A percentile compares a stretch with the other conserved stretches of the same genome.
These are phyloP conservation scores for Lymantria monacha DNA, from an alignment of 2,888 invertebrate genomes.

Conservation along the genomic window DNA sequence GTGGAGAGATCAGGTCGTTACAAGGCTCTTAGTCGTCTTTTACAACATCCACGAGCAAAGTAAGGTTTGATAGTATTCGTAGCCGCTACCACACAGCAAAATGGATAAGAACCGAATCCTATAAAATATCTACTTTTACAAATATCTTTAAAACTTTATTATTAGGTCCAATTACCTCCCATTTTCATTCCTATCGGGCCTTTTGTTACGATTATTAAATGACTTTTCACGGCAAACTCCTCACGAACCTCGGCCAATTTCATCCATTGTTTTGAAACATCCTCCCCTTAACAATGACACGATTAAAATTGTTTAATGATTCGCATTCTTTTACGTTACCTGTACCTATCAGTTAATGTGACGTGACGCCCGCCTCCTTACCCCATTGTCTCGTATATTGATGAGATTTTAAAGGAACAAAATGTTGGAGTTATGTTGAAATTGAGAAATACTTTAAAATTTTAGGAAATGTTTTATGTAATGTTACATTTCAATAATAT, in stretches of 20 bases:
- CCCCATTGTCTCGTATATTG: background rate
- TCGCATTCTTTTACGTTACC: slow-evolving; percentile 23
- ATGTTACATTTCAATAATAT: too few species aligned
- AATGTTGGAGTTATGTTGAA: background rate
- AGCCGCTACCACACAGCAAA: too few species aligned
- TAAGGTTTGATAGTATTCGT: too few species aligned
- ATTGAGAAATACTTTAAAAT: too few species aligned
- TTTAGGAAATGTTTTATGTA: too few species aligned
- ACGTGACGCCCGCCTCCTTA: slow-evolving; percentile 7
- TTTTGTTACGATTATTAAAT: slow-evolving; percentile 33
- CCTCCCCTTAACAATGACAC: slow-evolving; percentile 27
- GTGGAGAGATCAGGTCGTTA: too few species aligned
- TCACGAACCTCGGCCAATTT: slow-evolving; percentile 28
- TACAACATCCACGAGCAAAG: too few species aligned
- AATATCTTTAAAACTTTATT: slow-evolving; percentile 34
- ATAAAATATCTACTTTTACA: background rate
- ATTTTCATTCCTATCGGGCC: slow-evolving; percentile 20
- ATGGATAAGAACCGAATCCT: too few species aligned
- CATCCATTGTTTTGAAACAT: slow-evolving; percentile 26
- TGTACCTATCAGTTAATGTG: slow-evolving; percentile 20
- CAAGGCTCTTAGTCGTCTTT: too few species aligned
- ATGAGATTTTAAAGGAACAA: background rate
- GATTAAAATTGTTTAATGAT: slow-evolving; percentile 36
- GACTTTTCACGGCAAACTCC: slow-evolving; percentile 30
- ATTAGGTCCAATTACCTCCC: slow-evolving; percentile 23